Percentiles rank a stretch among this genome's conserved stretches.
Conservation (phyloP, 2,888 invertebrate genomes). For the Drosophila vallismaia region DNA sequence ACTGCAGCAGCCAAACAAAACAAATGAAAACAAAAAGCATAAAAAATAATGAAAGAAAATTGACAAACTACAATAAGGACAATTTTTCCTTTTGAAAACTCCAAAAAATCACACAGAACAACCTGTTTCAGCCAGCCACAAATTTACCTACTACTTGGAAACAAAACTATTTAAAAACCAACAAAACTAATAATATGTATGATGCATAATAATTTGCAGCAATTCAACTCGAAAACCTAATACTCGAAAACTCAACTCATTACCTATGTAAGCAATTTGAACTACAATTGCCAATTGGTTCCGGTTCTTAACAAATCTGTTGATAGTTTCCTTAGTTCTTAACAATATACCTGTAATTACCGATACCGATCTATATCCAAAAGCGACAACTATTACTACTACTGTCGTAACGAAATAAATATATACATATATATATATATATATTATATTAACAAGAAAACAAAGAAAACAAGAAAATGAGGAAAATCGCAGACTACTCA, state of each 20-base stretch:
- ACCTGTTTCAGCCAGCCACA: conserved; percentile 52
- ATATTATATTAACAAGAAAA: conserved; percentile 7
- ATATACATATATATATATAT: conserved; percentile 19
- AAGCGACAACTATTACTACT: conserved; percentile 1
- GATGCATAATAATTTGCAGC: conserved; percentile 55
- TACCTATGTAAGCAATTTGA: conserved; percentile 30
- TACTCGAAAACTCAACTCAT: conserved; percentile 24
- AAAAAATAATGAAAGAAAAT: conserved; percentile 3
- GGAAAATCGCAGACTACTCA: conserved; percentile 71
- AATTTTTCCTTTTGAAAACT: conserved; percentile 31
- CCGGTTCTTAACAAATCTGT: conserved; percentile 8
- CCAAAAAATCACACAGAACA: conserved; percentile 32
- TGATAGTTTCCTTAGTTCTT: not conserved
- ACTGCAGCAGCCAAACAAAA: conserved; percentile 38
- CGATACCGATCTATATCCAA: conserved; percentile 4
- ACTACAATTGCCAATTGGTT: conserved; percentile 25
- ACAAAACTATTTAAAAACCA: conserved; percentile 4
- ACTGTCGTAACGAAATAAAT: conserved; percentile 25
- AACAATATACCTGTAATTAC: conserved; percentile 11
- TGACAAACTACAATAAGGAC: conserved; percentile 32
- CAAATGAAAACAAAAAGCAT: not conserved
- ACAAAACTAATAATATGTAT: conserved; percentile 23
- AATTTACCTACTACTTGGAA: conserved; percentile 58
- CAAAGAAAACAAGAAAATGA: conserved; percentile 24
- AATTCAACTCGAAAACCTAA: conserved; percentile 27